Evolutionary conservation across 2,888 invertebrate genomes (phyloP), one percentile per base, ranked within the genome.

Genomic region (Cosmia pyralina): DNA sequence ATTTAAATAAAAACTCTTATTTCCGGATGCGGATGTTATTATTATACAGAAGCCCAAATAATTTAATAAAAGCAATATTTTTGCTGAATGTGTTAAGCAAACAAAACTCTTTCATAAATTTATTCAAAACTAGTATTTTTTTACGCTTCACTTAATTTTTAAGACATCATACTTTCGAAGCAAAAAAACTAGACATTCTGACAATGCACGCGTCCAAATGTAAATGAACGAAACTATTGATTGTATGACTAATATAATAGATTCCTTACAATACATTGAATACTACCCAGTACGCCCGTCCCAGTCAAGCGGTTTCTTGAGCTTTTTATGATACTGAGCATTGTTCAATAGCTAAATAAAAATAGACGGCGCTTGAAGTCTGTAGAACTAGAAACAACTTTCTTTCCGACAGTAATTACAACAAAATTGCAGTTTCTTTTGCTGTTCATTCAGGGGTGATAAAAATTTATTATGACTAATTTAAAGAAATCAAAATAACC

Each of bases 91-190:
- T 41, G 11, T 22, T 77, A 22, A 50, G 19, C n/a, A 60, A 57
- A 66, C 65, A 66, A 17, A 72, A 72, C 15, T 60, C 3, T 57
- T 52, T 3, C 34, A 52, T 65, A 50, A 57, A 41, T 34, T n/a
- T 50, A 55, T 48, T 60, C 10, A 1, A n/a, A 52, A 67, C 53
- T 63, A 63, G 41, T 53, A 22, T 55, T 71, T 71, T n/a, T 67
- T 74, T 67, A 66, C 79, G 64, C 75, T 59, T 82, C 79, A 70
- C 6, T 76, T 64, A 64, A 44, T 65, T 60, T 77, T 57, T n/a
- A 69, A 71, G 63, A 69, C 68, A 83, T 8, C 41, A 11, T 53
- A 82, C 69, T 84, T 84, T 84, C 66, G 41, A 59, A 59, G 79
- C 68, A 69, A 69, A 82, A 77, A 78, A 69, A 46, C 22, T 53